A percentile compares a stretch with the other conserved stretches of the same genome.
Conservation (phyloP, 2,113 vertebrate genomes). For the Electrona antarctica region DNA sequence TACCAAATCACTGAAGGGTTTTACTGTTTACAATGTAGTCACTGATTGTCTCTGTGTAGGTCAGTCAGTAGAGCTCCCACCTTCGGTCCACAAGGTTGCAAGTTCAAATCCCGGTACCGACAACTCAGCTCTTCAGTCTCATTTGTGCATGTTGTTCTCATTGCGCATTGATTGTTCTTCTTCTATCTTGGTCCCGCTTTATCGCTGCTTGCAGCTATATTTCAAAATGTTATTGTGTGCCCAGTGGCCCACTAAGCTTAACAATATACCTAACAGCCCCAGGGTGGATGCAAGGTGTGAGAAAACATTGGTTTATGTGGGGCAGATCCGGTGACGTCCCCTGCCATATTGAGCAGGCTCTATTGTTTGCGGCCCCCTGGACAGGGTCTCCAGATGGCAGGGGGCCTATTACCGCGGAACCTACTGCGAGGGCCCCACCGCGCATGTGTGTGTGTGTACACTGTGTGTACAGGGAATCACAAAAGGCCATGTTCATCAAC, state of each 20-base stretch:
- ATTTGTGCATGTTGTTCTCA: too few species aligned
- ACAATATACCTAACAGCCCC: constrained; percentile 53
- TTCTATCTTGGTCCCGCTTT: too few species aligned
- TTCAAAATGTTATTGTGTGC: constrained; percentile 37
- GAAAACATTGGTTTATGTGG: constrained; percentile 70
- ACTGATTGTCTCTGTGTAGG: too few species aligned
- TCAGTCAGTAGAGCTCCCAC: too few species aligned
- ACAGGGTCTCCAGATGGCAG: constrained; percentile 76
- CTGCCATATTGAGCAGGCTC: constrained; percentile 64
- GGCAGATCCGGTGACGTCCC: constrained; percentile 47
- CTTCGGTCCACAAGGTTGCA: too few species aligned
- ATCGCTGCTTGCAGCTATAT: too few species aligned
- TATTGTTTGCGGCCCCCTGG: constrained; percentile 73
- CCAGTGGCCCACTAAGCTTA: constrained; percentile 36
- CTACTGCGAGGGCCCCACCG: constrained; percentile 70
- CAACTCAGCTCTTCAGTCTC: too few species aligned
- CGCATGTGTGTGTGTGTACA: constrained; percentile 26
- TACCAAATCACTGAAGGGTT: too few species aligned
- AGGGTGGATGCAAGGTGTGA: constrained; percentile 62
- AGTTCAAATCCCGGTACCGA: too few species aligned
- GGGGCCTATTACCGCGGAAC: constrained; percentile 73
- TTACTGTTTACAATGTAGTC: too few species aligned
- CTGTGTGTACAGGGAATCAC: background rate
- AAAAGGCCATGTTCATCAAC: background rate
- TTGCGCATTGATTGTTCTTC: too few species aligned